Base-by-base conservation (phyloP, 2,113 vertebrate species). In the Lota lota region DNA sequence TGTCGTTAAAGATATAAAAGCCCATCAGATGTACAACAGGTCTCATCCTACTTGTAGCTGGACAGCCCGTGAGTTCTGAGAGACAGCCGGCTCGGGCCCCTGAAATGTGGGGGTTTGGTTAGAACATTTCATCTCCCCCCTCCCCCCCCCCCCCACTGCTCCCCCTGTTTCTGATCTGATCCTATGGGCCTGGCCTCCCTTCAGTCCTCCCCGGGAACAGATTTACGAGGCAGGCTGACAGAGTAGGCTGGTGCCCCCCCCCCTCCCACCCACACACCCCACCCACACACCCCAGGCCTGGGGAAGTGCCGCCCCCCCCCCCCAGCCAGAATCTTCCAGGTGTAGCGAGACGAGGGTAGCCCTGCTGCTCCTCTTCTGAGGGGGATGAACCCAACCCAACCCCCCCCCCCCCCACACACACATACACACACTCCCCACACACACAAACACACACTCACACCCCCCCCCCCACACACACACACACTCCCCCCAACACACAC, bases 151-250 rank as follows among this genome's bases (percentile, higher is more conserved):
- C n/a, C 15, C 64, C 67, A 77, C 75, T 65, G 22, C 68, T 79
- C 74, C 28, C 3, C 28, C 28, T 7, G 3, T 2, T 63, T 82
- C 71, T 69, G 53, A 81, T 89, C 77, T 87, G 89, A 86, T 88
- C 79, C 74, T 83, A 88, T 77, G 67, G 69, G 83, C 78, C 28
- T 33, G 28, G 28, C 28, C 28, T 33, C 28, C 70, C 84, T 66
- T 75, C 73, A 79, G 74, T 77, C 63, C 65, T 61, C 71, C 63
- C 18, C 7, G 4, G 24, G 65, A 51, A 76, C 11, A 85, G 88
- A 90, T 90, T 91, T 90, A 90, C 84, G 87, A 87, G 76, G 36
- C 24, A 66, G 77, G 85, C 73, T 90, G 89, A 89, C 83, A 88
- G 79, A 76, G 59, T 74, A 71, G 79, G 74, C 28, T 33, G 28